phyloP scores from a whole-genome alignment of 1,140 invertebrate species.

The Laupala kohalensis region DNA sequence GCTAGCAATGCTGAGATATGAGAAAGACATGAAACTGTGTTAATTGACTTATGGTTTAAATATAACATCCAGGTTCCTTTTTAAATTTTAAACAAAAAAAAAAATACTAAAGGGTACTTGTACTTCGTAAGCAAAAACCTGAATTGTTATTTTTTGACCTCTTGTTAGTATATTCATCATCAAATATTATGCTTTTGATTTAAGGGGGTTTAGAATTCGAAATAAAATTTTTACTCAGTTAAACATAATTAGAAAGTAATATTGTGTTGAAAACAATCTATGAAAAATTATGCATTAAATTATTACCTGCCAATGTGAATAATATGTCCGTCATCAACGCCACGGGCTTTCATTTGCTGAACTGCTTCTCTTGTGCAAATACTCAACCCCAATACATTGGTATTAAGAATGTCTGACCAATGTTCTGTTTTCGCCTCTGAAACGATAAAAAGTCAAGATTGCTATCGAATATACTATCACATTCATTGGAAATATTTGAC shows the following conservation, averaged over 20 bases:
- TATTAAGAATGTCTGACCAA: conserved; percentile 21
- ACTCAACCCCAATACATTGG: conserved; percentile 39
- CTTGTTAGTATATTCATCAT: too few species aligned
- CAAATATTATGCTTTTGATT: too few species aligned
- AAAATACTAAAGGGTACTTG: too few species aligned
- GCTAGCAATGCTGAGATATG: neutral
- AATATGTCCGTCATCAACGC: conserved; percentile 50
- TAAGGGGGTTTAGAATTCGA: too few species aligned
- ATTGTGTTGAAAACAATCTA: too few species aligned
- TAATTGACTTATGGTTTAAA: neutral
- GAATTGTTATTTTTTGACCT: too few species aligned
- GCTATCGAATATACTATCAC: too few species aligned
- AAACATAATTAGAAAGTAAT: neutral
- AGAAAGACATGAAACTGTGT: neutral
- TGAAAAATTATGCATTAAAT: neutral
- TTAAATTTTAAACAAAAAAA: too few species aligned
- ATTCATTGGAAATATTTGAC: too few species aligned
- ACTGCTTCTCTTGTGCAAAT: conserved; percentile 40
- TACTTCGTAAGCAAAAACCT: too few species aligned
- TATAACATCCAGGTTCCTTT: too few species aligned
- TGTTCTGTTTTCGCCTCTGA: neutral
- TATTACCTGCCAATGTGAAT: conserved; percentile 51
- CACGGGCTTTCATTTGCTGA: conserved; percentile 37
- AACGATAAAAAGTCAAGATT: neutral
- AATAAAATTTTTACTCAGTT: too few species aligned